Base-by-base conservation (phyloP, 2,113 vertebrate species). In the Hippocampus abdominalis region DNA sequence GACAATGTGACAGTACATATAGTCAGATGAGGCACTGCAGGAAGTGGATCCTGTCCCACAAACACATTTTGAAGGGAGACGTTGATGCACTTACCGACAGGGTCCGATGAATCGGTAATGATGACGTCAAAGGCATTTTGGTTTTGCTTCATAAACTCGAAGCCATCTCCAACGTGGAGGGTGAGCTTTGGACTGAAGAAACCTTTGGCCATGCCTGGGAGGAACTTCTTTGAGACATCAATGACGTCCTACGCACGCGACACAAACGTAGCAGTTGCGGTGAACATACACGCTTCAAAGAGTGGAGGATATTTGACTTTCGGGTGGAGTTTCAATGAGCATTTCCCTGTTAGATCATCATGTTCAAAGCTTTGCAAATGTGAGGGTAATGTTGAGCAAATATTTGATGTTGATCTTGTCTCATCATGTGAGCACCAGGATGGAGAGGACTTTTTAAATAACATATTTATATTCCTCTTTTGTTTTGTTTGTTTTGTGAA, bases 111-210 rank as follows among this genome's bases (percentile, higher is more conserved):
- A 84, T 99, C 97, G 0, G 97, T 99, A 88, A 99, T 98, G 84
- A 99, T 99, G 62, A 99, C 86, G 27, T 99, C 97, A 6, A 98
- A 99, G 60, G 96, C 96, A 67, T 99, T 94, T 89, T 97, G 95
- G 86, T 99, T 99, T 88, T 96, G 93, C 74, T 98, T 98, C 97
- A 99, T 98, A 86, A 99, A 99, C 81, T 98, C 96, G 87, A 98
- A 99, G 39, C 97, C 97, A 0, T 99, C 97, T 1, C 97, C 96
- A 2, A 98, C 93, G 0, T 98, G 94, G 29, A 99, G 89, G 61
- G 94, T 97, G 70, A 99, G 91, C 77, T 99, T 99, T 25, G 96
- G 93, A 42, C 95, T 98, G 73, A 95, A 95, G 84, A 97, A 98
- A 1, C 96, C 96, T 72, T 96, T 87, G 3, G 97, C 97, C 97